These are phyloP conservation scores for Eonycteris spelaea DNA, from an alignment of 2,113 vertebrate genomes.

Conservation along the genomic window DNA sequence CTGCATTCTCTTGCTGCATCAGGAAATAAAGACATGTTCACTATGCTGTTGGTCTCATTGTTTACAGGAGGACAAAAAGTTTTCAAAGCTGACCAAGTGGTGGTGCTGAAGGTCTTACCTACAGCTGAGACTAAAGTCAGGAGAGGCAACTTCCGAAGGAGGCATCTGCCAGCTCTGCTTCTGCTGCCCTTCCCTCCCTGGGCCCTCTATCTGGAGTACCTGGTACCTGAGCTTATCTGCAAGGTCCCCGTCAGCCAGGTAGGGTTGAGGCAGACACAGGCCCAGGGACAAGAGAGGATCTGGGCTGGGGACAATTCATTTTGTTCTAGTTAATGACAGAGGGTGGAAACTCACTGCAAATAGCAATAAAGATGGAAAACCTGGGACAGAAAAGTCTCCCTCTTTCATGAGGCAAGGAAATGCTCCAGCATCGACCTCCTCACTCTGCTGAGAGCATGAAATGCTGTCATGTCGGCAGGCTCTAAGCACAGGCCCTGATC, in stretches of 20 bases:
- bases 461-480: fast-evolving
- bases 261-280: fast-evolving
- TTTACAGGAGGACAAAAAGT: not conserved
- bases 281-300: not conserved
- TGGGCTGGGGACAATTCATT: not conserved
- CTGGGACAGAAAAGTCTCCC: not conserved
- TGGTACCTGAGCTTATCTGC: fast-evolving
- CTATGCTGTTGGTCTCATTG: not conserved
- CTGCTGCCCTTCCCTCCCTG: too few species aligned
- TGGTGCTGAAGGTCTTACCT: not conserved
- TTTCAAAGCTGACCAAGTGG: not conserved
- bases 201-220: not conserved
- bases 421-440: fast-evolving
- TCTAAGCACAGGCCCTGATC: not conserved
- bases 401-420: not conserved
- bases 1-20: not conserved
- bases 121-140: not conserved
- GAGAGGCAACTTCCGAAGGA: not conserved
- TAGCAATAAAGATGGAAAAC: not conserved
- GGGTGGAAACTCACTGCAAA: not conserved
- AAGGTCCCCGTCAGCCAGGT: not conserved
- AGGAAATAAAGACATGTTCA: not conserved
- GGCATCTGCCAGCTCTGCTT: not conserved
- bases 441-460: not conserved
- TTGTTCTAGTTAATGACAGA: not conserved